Percentiles rank a stretch among this genome's conserved stretches.
phyloP scores from a whole-genome alignment of 2,797 vertebrate genomes.

The Melopsittacus undulatus region DNA sequence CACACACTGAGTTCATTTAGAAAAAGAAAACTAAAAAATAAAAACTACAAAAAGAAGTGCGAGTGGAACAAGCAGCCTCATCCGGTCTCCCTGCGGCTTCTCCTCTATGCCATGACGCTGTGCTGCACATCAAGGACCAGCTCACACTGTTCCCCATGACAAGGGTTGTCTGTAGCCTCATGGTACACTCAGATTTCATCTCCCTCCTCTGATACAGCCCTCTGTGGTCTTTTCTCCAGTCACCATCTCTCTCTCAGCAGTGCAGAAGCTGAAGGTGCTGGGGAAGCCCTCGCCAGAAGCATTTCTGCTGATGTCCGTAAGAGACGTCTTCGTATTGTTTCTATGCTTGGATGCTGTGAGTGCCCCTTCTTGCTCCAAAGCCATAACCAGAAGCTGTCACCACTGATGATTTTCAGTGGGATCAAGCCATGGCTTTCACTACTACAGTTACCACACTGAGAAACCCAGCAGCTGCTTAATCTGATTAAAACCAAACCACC shows the following conservation, averaged over 20 bases:
- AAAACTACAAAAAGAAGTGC: not conserved
- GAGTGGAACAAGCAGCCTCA: not conserved
- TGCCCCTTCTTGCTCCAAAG: not conserved
- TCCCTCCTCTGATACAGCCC: not conserved
- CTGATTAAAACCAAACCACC: not conserved
- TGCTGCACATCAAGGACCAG: not conserved
- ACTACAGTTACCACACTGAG: not conserved
- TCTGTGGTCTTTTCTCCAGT: not conserved
- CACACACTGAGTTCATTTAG: not conserved
- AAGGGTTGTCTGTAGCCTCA: not conserved
- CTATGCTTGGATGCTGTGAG: not conserved
- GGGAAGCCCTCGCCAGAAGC: not conserved
- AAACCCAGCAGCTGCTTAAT: not conserved
- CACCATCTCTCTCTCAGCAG: not conserved
- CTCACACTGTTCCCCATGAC: accelerated
- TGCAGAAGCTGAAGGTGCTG: not conserved
- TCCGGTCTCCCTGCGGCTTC: not conserved
- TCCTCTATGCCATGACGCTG: not conserved
- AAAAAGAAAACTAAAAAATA: not conserved
- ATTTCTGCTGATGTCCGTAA: not conserved
- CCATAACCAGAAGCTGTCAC: not conserved
- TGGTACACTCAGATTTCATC: not conserved
- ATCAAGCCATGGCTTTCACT: not conserved
- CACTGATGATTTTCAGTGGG: not conserved
- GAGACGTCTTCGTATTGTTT: not conserved